Evolutionary conservation across 2,113 vertebrate genomes (phyloP).

Genomic region (Podilymbus podiceps): DNA sequence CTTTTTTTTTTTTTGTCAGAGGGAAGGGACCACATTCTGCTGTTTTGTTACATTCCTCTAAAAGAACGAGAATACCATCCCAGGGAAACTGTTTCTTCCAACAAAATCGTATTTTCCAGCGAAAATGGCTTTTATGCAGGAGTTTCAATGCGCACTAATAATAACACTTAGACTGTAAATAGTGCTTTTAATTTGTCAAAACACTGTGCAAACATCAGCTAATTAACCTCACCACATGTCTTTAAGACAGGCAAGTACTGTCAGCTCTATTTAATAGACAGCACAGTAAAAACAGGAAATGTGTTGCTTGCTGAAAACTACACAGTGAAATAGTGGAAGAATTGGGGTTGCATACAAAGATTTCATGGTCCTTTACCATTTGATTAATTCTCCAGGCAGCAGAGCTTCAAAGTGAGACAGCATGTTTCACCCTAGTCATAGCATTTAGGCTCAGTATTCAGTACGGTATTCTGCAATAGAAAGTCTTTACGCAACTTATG

Average conservation of each 20-base stretch:
- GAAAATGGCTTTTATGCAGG: neutral
- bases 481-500: neutral
- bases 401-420: neutral
- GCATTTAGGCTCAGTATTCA: neutral
- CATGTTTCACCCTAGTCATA: neutral
- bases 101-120: neutral
- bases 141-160: neutral
- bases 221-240: neutral
- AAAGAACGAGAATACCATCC: neutral
- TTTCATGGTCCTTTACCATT: neutral
- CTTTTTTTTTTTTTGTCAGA: neutral
- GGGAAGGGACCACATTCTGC: neutral
- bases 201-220: neutral
- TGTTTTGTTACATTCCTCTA: neutral
- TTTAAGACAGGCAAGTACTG: neutral
- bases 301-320: neutral
- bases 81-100: neutral
- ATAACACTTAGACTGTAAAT: neutral
- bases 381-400: neutral
- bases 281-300: neutral
- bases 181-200: constrained; percentile 4
- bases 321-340: neutral
- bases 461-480: neutral
- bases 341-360: neutral
- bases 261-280: neutral